Evolutionary conservation across 2,888 invertebrate genomes (phyloP).

Genomic region (Halictus ligatus): DNA sequence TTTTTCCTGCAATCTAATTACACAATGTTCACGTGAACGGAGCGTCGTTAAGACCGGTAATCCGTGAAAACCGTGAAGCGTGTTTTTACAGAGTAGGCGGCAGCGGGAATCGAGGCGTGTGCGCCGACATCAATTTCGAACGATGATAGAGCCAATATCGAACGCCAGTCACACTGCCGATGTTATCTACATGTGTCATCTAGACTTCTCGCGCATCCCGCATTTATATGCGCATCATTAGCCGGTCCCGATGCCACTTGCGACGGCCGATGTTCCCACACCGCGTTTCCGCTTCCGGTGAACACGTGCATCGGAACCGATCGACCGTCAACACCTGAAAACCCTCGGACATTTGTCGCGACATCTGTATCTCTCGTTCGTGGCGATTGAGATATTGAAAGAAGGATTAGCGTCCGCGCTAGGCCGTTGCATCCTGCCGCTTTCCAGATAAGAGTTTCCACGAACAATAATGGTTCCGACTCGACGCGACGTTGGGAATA

Average conservation of each 20-base stretch:
- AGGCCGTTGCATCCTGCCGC: neutral
- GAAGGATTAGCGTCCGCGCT: conserved; percentile 24
- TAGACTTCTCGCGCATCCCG: conserved; percentile 69
- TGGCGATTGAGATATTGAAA: conserved; percentile 40
- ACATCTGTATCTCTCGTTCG: conserved; percentile 58
- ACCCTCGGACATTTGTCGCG: conserved; percentile 52
- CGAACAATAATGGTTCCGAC: neutral
- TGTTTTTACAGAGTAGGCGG: neutral
- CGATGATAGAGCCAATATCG: conserved; percentile 51
- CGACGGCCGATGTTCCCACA: conserved; percentile 77
- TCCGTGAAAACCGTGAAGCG: conserved; percentile 24
- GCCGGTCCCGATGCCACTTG: conserved; percentile 70
- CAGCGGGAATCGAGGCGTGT: neutral
- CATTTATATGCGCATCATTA: conserved; percentile 80
- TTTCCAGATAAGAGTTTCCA: neutral
- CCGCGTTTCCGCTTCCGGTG: conserved; percentile 80
- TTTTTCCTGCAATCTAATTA: conserved; percentile 14
- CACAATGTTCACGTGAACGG: neutral
- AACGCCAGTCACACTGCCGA: conserved; percentile 64
- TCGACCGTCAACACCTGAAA: conserved; percentile 65
- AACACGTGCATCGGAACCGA: conserved; percentile 74
- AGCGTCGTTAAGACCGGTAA: conserved; percentile 1
- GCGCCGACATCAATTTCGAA: conserved; percentile 33
- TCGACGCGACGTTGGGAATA: neutral
- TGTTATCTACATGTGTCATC: conserved; percentile 75